phyloP scores from a whole-genome alignment of 1,140 invertebrate species.

The Melitaea cinxia region DNA sequence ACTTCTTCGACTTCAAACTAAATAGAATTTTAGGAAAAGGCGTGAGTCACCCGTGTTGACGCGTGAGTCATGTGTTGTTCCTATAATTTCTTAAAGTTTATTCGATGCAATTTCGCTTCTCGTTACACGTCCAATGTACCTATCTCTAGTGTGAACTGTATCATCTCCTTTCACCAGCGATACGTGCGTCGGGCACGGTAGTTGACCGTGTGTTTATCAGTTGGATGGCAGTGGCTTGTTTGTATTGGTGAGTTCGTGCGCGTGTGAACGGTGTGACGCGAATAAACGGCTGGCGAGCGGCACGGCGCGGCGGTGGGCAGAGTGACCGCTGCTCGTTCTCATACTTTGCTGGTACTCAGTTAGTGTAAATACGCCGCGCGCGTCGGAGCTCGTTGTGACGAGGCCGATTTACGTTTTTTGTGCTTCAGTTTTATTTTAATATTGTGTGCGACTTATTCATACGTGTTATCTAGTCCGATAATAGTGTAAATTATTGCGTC shows the following conservation, averaged over 20 bases:
- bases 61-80: slow-evolving; percentile 34
- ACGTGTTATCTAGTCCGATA: slow-evolving; percentile 69
- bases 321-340: slow-evolving; percentile 43
- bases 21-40: slow-evolving; percentile 33
- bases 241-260: slow-evolving; percentile 74
- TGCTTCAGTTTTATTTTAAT: slow-evolving; percentile 37
- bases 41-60: slow-evolving; percentile 30
- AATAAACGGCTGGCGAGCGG: slow-evolving; percentile 62
- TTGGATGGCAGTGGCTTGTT: slow-evolving; percentile 58
- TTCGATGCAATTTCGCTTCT: slow-evolving; percentile 33
- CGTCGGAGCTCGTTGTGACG: slow-evolving; percentile 68
- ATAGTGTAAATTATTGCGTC: slow-evolving; percentile 69
- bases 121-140: slow-evolving; percentile 10
- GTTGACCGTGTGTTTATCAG: slow-evolving; percentile 64
- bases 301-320: slow-evolving; percentile 40
- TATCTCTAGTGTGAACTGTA: slow-evolving; percentile 26
- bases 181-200: slow-evolving; percentile 32
- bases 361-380: slow-evolving; percentile 57
- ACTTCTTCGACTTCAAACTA: not conserved
- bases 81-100: slow-evolving; percentile 37
- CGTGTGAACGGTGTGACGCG: slow-evolving; percentile 72
- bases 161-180: slow-evolving; percentile 24
- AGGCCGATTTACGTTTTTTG: slow-evolving; percentile 56
- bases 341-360: slow-evolving; percentile 52
- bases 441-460: slow-evolving; percentile 59